Evolutionary conservation across 2,888 invertebrate species (phyloP), one percentile per base, ranked within the genome.

Genomic region (Drosophila falleni): DNA sequence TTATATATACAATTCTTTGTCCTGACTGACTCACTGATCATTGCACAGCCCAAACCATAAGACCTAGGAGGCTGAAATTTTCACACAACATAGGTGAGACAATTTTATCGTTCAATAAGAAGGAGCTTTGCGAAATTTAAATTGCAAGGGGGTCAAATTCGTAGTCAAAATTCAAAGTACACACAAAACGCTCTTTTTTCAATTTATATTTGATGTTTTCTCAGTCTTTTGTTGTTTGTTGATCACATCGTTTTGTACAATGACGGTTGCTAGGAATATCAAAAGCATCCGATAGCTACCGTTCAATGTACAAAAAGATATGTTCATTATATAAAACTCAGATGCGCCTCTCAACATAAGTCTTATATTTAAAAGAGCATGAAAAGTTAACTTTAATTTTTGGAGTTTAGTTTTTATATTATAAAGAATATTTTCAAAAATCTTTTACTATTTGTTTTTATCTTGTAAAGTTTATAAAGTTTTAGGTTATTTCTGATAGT

Each of bases 251-350:
- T 51, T 29, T 59, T 69, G 69, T 16, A 60, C 76, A 49, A 23
- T 59, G 64, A 59, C 54, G 69, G 76, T 69, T 76, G 76, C 69
- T 69, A 69, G 73, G 64, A 65, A 26, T 73, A 47, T 65, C 64
- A 51, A 73, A 76, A 35, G 11, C 73, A 62, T 73, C 73, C 64
- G 54, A 74, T 66, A 63, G 74, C 69, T 49, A 44, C 66, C 73
- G 42, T 59, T 55, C 71, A 77, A 54, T 50, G 62, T 51, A 71
- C 78, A 68, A 62, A 42, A 51, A 42, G 50, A 64, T 77, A 49
- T 46, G 29, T 3, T 29, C 62, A 55, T 16, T 29, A 31, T 15
- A 16, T 15, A 26, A 26, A 13, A 15, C 8, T 4, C 10, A 33
- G 11, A n/a, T 15, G 26, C 60, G n/a, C 49, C 44, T 46, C 5